Evolutionary conservation across 2,113 vertebrate genomes (phyloP).

Genomic region (Oncorhynchus masou): DNA sequence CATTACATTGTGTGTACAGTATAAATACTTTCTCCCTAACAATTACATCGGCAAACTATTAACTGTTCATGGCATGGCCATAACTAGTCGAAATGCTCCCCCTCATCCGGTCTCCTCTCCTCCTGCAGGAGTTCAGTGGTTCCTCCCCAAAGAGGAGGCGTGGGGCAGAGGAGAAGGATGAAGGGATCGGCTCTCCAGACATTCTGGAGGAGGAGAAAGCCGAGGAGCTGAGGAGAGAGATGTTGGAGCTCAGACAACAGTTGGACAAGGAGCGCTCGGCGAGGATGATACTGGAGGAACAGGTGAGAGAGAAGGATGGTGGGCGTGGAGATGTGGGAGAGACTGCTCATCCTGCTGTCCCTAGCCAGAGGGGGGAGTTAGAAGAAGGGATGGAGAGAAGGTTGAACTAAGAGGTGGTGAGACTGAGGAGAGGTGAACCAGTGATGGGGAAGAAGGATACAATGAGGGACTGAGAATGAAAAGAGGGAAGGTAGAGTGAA

Average conservation of each 20-base stretch:
- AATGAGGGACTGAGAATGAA: not conserved
- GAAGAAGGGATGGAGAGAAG: too few relatives aligned
- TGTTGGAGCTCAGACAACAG: constrained; percentile 94
- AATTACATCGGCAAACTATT: too few relatives aligned
- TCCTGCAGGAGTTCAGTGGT: constrained; percentile 87
- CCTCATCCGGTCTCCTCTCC: too few relatives aligned
- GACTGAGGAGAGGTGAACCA: too few relatives aligned
- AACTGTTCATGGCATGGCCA: not conserved
- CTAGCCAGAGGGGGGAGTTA: too few relatives aligned
- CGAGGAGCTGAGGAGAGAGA: constrained; percentile 90
- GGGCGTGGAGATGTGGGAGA: constrained; percentile 48
- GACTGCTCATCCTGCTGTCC: too few relatives aligned
- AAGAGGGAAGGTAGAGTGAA: not conserved
- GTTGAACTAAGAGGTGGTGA: too few relatives aligned
- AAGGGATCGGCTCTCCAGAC: constrained; percentile 95
- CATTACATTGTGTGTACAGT: too few relatives aligned
- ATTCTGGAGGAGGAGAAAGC: constrained; percentile 97
- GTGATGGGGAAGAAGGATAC: not conserved
- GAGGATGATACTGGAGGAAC: constrained; percentile 96
- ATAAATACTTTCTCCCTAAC: too few relatives aligned
- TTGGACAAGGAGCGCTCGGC: constrained; percentile 95
- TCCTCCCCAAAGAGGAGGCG: constrained; percentile 95
- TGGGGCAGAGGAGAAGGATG: constrained; percentile 90
- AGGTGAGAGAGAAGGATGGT: constrained; percentile 78
- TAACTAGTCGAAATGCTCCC: too few relatives aligned